Percentiles rank a stretch among this genome's conserved stretches.
These are phyloP conservation scores for Cotesia congregata DNA, from an alignment of 2,888 invertebrate species.

Conservation along the genomic window DNA sequence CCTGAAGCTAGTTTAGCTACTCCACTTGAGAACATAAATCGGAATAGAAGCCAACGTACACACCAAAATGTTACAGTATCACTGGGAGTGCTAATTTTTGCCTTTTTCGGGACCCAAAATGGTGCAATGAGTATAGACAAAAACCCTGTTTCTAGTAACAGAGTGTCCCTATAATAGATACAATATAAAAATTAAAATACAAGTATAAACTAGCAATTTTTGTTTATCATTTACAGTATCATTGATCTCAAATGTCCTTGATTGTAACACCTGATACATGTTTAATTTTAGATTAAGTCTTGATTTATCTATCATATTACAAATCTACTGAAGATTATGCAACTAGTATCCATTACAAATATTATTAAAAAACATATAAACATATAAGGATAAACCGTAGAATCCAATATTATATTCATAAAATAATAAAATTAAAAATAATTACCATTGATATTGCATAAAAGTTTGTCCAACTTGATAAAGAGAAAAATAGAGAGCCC, in stretches of 20 bases:
- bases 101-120: constrained; percentile 68
- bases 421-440: constrained; percentile 44
- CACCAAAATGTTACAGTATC: constrained; percentile 77
- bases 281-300: constrained; percentile 39
- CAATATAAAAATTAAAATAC: neutral
- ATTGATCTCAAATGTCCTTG: constrained; percentile 43
- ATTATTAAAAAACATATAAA: neutral
- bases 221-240: constrained; percentile 10
- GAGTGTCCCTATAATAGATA: constrained; percentile 75
- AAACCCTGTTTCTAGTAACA: constrained; percentile 82
- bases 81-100: constrained; percentile 69
- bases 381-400: neutral
- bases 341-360: constrained; percentile 36
- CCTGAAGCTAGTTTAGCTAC: constrained; percentile 80
- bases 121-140: constrained; percentile 80
- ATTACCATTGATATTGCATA: constrained; percentile 82
- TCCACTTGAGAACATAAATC: constrained; percentile 81
- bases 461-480: constrained; percentile 84
- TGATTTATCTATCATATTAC: constrained; percentile 51
- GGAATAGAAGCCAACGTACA: constrained; percentile 81
- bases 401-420: neutral
- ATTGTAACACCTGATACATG: constrained; percentile 44
- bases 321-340: constrained; percentile 41
- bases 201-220: neutral
- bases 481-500: constrained; percentile 81